These are phyloP conservation scores for Tachina grossa DNA, from an alignment of 2,888 invertebrate genomes.

Conservation along the genomic window DNA sequence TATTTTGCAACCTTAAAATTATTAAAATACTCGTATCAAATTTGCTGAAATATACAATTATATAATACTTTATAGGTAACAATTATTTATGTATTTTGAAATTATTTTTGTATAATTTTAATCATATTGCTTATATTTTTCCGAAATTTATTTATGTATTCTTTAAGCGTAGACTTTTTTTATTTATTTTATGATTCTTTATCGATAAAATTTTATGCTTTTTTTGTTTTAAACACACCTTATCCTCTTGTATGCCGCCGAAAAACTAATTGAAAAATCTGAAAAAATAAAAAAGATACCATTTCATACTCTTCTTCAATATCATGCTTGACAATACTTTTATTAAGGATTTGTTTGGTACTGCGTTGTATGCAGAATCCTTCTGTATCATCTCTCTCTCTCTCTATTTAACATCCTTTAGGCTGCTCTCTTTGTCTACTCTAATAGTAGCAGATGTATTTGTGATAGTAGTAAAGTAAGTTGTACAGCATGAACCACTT, in stretches of 20 bases:
- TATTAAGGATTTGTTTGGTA: conserved; percentile 43
- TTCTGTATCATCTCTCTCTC: conserved; percentile 4
- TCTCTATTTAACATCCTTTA: conserved; percentile 48
- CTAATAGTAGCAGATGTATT: conserved; percentile 1
- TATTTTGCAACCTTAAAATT: background rate
- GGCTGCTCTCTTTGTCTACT: conserved; percentile 23
- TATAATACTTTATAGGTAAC: conserved; percentile 43
- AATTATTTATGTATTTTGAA: background rate
- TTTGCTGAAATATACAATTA: conserved; percentile 15
- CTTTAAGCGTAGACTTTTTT: conserved; percentile 11
- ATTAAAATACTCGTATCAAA: background rate
- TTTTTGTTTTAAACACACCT: conserved; percentile 54
- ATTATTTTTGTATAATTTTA: background rate
- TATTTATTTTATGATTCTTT: background rate
- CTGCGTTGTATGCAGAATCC: conserved; percentile 64
- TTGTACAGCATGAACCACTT: background rate
- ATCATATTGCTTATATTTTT: conserved; percentile 2
- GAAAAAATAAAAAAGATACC: conserved; percentile 35
- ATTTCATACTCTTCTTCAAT: background rate
- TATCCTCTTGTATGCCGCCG: conserved; percentile 67
- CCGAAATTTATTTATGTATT: background rate
- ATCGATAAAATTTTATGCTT: conserved; percentile 20
- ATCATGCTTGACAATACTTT: conserved; percentile 33
- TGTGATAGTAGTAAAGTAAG: conserved; percentile 12
- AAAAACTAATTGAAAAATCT: conserved; percentile 62